Evolutionary conservation across 2,888 invertebrate genomes (phyloP).

Genomic region (Clusia tigrina): DNA sequence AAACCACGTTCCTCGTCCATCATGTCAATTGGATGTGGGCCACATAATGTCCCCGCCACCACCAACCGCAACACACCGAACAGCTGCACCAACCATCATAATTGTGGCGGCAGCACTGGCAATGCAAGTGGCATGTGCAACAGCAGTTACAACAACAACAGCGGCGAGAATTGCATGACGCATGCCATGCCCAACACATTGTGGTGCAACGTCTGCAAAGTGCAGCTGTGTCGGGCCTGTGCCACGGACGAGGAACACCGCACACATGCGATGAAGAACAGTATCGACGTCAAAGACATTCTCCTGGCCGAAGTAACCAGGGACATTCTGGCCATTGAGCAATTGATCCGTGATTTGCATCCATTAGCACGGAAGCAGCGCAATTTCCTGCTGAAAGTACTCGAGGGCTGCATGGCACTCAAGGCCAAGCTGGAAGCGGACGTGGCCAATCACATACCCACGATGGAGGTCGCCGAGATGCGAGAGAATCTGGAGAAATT

Average conservation of each 20-base stretch:
- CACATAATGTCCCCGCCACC: slow-evolving; percentile 32
- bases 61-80: slow-evolving; percentile 22
- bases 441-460: slow-evolving; percentile 73
- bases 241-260: slow-evolving; percentile 73
- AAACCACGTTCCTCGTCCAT: slow-evolving; percentile 41
- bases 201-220: slow-evolving; percentile 75
- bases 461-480: slow-evolving; percentile 73
- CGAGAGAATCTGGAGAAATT: slow-evolving; percentile 71
- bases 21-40: slow-evolving; percentile 34
- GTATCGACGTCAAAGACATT: slow-evolving; percentile 73
- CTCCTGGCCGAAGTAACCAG: slow-evolving; percentile 72
- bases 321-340: slow-evolving; percentile 74
- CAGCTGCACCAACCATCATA: slow-evolving; percentile 34
- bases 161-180: slow-evolving; percentile 72
- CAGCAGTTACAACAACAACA: slow-evolving; percentile 3
- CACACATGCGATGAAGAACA: slow-evolving; percentile 74
- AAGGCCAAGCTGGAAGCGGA: slow-evolving; percentile 80
- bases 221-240: slow-evolving; percentile 73
- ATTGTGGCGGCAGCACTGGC: slow-evolving; percentile 38
- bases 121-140: background rate
- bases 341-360: slow-evolving; percentile 75
- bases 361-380: slow-evolving; percentile 75
- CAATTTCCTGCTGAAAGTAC: slow-evolving; percentile 75
- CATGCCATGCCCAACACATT: slow-evolving; percentile 77
- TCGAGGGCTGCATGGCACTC: slow-evolving; percentile 77